Percentiles rank a stretch among this genome's conserved stretches.
Evolutionary conservation across 2,113 vertebrate genomes (phyloP).

Genomic region (Arenaria interpres): DNA sequence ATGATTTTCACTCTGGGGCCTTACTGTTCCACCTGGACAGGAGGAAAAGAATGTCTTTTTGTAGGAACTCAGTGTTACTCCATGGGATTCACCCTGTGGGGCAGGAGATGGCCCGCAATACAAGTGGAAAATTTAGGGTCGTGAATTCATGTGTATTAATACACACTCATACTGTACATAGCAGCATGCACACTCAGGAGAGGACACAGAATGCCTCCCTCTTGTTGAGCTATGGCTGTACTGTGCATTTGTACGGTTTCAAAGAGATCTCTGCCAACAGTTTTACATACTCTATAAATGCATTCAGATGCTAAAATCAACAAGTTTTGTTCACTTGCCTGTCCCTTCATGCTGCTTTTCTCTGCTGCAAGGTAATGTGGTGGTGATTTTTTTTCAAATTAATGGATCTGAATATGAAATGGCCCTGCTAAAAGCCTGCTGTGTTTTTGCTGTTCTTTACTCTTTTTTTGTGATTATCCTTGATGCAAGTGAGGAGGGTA

Average conservation of each 20-base stretch:
- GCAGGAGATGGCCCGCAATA: neutral
- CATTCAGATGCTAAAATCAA: slow-evolving; percentile 49
- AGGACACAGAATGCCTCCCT: slow-evolving; percentile 38
- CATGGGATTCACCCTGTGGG: neutral
- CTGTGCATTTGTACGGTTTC: slow-evolving; percentile 65
- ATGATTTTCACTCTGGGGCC: slow-evolving; percentile 21
- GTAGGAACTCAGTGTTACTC: neutral
- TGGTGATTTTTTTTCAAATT: slow-evolving; percentile 22
- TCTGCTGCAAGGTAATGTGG: slow-evolving; percentile 17
- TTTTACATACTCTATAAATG: slow-evolving; percentile 58
- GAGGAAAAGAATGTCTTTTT: slow-evolving; percentile 34
- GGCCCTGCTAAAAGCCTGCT: slow-evolving; percentile 40
- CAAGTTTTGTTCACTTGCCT: slow-evolving; percentile 52
- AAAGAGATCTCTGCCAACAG: slow-evolving; percentile 38
- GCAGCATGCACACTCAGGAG: neutral
- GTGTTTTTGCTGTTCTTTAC: slow-evolving; percentile 35
- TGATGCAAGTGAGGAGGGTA: neutral
- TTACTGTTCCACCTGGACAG: slow-evolving; percentile 31
- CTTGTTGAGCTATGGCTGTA: slow-evolving; percentile 61
- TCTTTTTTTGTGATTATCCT: neutral
- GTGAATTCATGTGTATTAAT: neutral
- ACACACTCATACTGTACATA: slow-evolving; percentile 30
- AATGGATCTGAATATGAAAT: neutral
- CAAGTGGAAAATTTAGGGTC: neutral
- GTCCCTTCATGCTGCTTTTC: slow-evolving; percentile 32